Percentiles rank a stretch among this genome's conserved stretches.
These are phyloP conservation scores for Gila robusta DNA, from an alignment of 2,797 vertebrate species.

Conservation along the genomic window DNA sequence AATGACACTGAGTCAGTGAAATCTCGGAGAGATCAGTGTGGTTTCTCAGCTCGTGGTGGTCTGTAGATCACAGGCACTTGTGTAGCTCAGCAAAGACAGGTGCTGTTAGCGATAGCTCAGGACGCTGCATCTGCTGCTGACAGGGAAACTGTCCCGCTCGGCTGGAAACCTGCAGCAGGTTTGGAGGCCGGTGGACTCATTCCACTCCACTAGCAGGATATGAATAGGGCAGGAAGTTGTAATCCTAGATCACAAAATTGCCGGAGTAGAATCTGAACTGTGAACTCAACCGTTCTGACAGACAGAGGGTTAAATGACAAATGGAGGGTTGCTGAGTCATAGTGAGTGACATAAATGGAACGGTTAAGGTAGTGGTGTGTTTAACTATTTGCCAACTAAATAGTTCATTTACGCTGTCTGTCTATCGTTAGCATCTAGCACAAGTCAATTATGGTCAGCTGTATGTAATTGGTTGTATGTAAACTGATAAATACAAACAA, in stretches of 20 bases:
- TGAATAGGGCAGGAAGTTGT: slow-evolving; percentile 35
- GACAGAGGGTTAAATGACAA: slow-evolving; percentile 23
- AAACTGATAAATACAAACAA: background rate
- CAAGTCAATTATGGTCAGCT: background rate
- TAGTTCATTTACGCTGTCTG: background rate
- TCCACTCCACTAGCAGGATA: slow-evolving; percentile 9
- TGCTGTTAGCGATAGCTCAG: slow-evolving; percentile 59
- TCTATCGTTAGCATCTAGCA: background rate
- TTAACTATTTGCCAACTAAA: background rate
- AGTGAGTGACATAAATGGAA: slow-evolving; percentile 12
- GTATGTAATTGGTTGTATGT: background rate
- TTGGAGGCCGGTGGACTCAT: background rate
- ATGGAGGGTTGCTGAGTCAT: background rate
- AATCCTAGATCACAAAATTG: slow-evolving; percentile 38
- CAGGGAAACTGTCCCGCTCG: slow-evolving; percentile 30
- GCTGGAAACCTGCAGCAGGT: slow-evolving; percentile 28
- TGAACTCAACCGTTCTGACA: slow-evolving; percentile 31
- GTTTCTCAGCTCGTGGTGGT: slow-evolving; percentile 68
- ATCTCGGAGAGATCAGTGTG: slow-evolving; percentile 22
- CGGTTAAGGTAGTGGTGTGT: slow-evolving; percentile 3
- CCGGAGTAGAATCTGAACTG: slow-evolving; percentile 14
- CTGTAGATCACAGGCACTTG: slow-evolving; percentile 53
- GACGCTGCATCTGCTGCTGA: slow-evolving; percentile 66
- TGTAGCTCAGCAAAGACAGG: slow-evolving; percentile 65
- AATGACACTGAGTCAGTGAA: slow-evolving; percentile 45